phyloP scores from a whole-genome alignment of 1,140 invertebrate genomes.

The Alviniconcha marisindica region DNA sequence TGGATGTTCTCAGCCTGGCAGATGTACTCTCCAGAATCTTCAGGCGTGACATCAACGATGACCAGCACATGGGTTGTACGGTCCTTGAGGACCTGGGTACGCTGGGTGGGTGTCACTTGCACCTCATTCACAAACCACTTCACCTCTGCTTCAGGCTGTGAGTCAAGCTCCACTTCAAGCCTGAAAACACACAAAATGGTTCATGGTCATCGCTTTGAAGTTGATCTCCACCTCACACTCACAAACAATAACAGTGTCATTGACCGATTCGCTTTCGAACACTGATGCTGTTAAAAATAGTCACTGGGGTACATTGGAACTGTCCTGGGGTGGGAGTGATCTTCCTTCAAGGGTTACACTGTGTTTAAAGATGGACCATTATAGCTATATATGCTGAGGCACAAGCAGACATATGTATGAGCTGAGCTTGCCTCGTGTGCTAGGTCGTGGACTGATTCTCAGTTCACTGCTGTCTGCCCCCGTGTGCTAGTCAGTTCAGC shows the following conservation, averaged over 20 bases:
- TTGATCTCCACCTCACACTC: neutral
- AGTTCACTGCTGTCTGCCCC: too few relatives aligned
- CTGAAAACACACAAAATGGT: constrained; percentile 49
- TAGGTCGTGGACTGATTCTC: too few relatives aligned
- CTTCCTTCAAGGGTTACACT: too few relatives aligned
- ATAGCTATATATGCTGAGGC: too few relatives aligned
- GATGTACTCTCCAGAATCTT: constrained; percentile 73
- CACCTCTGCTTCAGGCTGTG: constrained; percentile 69
- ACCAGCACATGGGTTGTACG: constrained; percentile 62
- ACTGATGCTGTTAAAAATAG: neutral
- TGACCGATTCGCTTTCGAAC: neutral
- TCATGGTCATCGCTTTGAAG: neutral
- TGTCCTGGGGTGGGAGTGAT: too few relatives aligned
- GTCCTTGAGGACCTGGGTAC: constrained; percentile 65
- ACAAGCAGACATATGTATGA: too few relatives aligned
- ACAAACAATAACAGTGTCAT: too few relatives aligned
- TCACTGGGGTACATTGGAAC: too few relatives aligned
- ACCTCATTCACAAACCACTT: constrained; percentile 71
- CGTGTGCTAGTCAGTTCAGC: too few relatives aligned
- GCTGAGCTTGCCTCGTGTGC: too few relatives aligned
- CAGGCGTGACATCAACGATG: constrained; percentile 68
- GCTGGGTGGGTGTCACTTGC: constrained; percentile 58
- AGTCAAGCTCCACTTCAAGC: constrained; percentile 67
- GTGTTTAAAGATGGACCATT: too few relatives aligned
- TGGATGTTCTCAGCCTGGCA: constrained; percentile 71